phyloP scores from a whole-genome alignment of 2,113 vertebrate species.

The Sakesphorus luctuosus region DNA sequence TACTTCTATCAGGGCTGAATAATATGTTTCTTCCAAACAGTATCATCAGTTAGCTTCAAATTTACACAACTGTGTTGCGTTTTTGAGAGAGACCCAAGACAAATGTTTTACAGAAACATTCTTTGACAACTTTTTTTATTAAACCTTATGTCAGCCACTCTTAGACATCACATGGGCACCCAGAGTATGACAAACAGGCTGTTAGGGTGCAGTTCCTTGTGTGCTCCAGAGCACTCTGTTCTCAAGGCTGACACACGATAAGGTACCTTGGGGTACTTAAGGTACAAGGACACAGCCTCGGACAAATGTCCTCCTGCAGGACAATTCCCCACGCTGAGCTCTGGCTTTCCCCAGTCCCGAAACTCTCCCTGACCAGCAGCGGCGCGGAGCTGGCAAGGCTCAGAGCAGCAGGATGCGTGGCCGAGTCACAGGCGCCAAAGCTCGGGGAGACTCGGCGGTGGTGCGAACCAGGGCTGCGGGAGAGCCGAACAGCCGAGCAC shows the following conservation, averaged over 20 bases:
- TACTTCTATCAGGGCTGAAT: not conserved
- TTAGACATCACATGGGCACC: not conserved
- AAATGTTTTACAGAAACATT: not conserved
- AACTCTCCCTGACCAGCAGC: not conserved
- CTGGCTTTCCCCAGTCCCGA: not conserved
- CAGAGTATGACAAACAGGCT: not conserved
- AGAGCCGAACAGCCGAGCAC: not conserved
- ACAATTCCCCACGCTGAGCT: rapidly evolving
- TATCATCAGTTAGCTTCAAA: not conserved
- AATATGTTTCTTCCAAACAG: not conserved
- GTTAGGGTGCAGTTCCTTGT: not conserved
- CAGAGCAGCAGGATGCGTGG: not conserved
- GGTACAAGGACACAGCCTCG: not conserved
- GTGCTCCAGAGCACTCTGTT: not conserved
- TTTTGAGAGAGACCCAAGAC: not conserved
- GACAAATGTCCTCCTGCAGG: too few relatives aligned
- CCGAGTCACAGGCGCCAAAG: not conserved
- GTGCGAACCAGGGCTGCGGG: too few relatives aligned
- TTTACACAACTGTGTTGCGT: not conserved
- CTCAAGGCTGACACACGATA: not conserved
- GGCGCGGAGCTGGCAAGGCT: not conserved
- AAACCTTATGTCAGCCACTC: not conserved
- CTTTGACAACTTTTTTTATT: not conserved
- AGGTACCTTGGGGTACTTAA: not conserved
- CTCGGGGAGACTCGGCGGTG: not conserved